A percentile compares a stretch with the other conserved stretches of the same genome.
These are phyloP conservation scores for Zapornia atra DNA, from an alignment of 2,113 vertebrate species.

Conservation along the genomic window DNA sequence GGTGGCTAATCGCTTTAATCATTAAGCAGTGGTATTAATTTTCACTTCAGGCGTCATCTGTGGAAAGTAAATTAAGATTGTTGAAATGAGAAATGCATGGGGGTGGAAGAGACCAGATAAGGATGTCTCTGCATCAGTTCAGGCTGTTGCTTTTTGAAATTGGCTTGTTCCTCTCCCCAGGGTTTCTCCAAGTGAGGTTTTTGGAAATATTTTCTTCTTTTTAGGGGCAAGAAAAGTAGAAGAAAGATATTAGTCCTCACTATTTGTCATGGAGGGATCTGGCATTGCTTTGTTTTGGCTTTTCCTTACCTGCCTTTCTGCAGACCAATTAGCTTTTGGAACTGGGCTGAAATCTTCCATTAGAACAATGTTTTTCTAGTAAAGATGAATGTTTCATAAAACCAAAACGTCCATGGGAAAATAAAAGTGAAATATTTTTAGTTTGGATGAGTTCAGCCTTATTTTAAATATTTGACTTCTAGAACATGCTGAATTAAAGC, in stretches of 20 bases:
- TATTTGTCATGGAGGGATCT: neutral
- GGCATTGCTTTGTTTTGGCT: neutral
- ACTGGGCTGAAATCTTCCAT: neutral
- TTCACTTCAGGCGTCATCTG: constrained; percentile 15
- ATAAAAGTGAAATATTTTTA: neutral
- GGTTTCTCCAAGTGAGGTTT: neutral
- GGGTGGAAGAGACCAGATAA: neutral
- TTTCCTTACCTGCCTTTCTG: neutral
- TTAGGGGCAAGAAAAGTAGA: neutral
- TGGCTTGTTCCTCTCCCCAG: neutral
- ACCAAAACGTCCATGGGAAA: neutral
- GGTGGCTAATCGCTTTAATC: constrained; percentile 31
- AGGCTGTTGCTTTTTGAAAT: neutral
- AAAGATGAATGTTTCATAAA: neutral
- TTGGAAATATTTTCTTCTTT: neutral
- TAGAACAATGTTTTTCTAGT: neutral
- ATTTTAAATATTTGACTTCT: neutral
- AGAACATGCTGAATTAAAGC: neutral
- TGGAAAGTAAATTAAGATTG: constrained; percentile 39
- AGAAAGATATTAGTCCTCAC: neutral
- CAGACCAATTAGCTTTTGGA: neutral
- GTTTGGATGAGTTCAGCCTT: neutral
- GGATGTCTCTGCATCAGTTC: neutral
- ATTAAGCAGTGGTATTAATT: constrained; percentile 52
- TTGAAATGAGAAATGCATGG: constrained; percentile 6